Conservation (phyloP, 2,888 invertebrate genomes). For the Carterocephalus palaemon region DNA sequence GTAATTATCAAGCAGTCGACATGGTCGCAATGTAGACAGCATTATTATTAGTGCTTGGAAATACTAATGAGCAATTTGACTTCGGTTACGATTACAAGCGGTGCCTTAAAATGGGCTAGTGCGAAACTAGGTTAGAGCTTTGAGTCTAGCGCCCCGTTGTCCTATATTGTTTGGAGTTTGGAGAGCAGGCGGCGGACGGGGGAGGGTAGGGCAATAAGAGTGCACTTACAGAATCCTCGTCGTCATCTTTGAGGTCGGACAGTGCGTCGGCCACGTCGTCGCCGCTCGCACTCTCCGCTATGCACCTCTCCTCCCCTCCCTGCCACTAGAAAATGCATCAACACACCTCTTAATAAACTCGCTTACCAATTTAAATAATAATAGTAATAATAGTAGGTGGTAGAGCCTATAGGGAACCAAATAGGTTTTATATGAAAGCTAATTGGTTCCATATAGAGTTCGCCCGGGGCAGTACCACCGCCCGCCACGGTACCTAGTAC, state of each 20-base stretch:
- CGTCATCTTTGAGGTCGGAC: conserved; percentile 76
- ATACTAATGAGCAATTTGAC: conserved; percentile 33
- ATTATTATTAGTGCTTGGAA: conserved; percentile 31
- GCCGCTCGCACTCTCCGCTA: conserved; percentile 52
- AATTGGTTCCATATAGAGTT: no score
- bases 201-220: conserved; percentile 37
- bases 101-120: conserved; percentile 29
- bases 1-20: conserved; percentile 59
- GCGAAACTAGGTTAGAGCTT: conserved; percentile 43
- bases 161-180: conserved; percentile 55
- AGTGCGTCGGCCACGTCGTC: conserved; percentile 62
- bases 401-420: no score
- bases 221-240: conserved; percentile 85
- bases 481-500: no score
- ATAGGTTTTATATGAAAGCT: no score
- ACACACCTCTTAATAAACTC: neutral
- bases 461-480: no score
- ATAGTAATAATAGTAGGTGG: no score
- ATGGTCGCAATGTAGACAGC: conserved; percentile 41
- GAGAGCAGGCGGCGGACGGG: conserved; percentile 32
- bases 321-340: conserved; percentile 46
- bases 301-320: conserved; percentile 59
- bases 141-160: conserved; percentile 61
- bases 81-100: conserved; percentile 32
- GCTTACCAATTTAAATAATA: neutral